phyloP scores from a whole-genome alignment of 2,888 invertebrate species.

The Helobdella robusta region DNA sequence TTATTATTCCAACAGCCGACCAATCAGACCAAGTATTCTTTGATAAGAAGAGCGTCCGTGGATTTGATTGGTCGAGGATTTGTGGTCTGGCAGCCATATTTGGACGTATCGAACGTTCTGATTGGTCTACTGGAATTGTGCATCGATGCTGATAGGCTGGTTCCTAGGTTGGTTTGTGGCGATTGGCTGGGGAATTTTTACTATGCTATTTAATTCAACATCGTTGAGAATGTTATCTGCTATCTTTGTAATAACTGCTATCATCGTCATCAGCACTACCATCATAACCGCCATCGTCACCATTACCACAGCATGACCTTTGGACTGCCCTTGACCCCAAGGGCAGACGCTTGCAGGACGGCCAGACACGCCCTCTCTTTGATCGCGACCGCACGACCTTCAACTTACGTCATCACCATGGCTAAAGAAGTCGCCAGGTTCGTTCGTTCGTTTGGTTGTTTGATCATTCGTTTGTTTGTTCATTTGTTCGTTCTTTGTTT shows the following conservation, averaged over 20 bases:
- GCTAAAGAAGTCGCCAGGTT: slow-evolving; percentile 58
- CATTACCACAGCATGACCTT: slow-evolving; percentile 66
- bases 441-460: too few species aligned
- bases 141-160: slow-evolving; percentile 46
- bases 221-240: background rate
- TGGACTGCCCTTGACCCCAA: slow-evolving; percentile 82
- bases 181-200: background rate
- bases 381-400: slow-evolving; percentile 90
- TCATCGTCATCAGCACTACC: background rate
- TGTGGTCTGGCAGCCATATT: slow-evolving; percentile 96
- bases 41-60: slow-evolving; percentile 74
- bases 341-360: slow-evolving; percentile 91
- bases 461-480: too few species aligned
- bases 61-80: slow-evolving; percentile 94
- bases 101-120: slow-evolving; percentile 79
- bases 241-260: background rate
- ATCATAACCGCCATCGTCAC: background rate
- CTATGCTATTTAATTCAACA: background rate
- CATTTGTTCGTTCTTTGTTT: too few species aligned
- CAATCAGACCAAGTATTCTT: slow-evolving; percentile 71
- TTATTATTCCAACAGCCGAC: slow-evolving; percentile 79
- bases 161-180: slow-evolving; percentile 42
- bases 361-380: slow-evolving; percentile 90
- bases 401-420: slow-evolving; percentile 95
- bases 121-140: slow-evolving; percentile 64